phyloP scores from a whole-genome alignment of 2,113 vertebrate species.

The Coregonus clupeaformis region DNA sequence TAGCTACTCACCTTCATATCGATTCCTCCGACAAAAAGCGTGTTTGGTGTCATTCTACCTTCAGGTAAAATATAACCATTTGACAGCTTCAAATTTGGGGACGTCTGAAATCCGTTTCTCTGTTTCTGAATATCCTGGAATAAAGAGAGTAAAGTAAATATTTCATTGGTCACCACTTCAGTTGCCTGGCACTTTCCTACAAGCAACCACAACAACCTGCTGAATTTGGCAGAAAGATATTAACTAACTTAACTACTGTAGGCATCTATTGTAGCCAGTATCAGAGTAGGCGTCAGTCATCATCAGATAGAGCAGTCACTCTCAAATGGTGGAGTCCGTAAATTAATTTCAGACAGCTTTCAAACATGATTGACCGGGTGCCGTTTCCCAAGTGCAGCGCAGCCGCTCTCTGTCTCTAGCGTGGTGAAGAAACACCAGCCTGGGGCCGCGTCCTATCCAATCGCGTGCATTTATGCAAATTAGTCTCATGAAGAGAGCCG shows the following conservation, averaged over 20 bases:
- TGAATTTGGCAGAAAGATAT: neutral
- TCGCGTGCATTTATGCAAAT: too few species aligned
- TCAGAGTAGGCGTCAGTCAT: too few species aligned
- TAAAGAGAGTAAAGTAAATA: neutral
- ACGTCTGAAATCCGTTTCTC: slow-evolving; percentile 60
- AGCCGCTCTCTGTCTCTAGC: too few species aligned
- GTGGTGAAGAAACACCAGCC: too few species aligned
- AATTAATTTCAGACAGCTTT: too few species aligned
- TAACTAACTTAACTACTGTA: neutral
- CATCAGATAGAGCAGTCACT: too few species aligned
- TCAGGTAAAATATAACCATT: slow-evolving; percentile 92
- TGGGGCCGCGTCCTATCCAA: too few species aligned
- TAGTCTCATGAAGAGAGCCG: too few species aligned
- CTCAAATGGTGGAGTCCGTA: too few species aligned
- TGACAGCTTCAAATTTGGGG: slow-evolving; percentile 66
- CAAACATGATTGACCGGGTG: too few species aligned
- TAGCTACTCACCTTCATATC: slow-evolving; percentile 82
- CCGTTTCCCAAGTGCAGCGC: too few species aligned
- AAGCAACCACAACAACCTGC: neutral
- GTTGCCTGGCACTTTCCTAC: too few species aligned
- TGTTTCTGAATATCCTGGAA: slow-evolving; percentile 52
- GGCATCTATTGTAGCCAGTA: neutral
- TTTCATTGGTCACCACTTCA: neutral
- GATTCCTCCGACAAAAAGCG: slow-evolving; percentile 93
- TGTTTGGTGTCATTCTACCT: slow-evolving; percentile 91